Base-by-base conservation (phyloP, 2,888 invertebrate genomes). In the Drosophila seclusa region DNA sequence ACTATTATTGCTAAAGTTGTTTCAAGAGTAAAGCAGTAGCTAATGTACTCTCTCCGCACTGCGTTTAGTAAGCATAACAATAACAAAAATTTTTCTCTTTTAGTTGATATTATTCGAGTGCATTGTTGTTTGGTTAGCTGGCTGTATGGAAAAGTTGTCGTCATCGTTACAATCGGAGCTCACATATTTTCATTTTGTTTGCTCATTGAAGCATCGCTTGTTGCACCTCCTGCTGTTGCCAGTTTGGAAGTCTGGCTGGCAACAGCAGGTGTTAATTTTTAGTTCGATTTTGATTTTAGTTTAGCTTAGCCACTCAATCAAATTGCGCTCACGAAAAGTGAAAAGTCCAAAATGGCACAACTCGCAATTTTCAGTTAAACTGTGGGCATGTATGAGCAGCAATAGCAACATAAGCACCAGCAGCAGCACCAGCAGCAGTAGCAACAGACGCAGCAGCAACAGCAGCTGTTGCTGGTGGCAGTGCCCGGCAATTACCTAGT, bases 401-500 rank as follows among this genome's bases (percentile, higher is more conserved):
- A 66, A 65, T 32, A 38, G 40, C 61, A 52, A 71, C 54, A 58
- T 52, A 31, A 42, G 48, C 11, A 38, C 24, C 13, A 32, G 36
- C 21, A 53, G 32, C 32, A 38, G 53, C 2, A 48, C 32, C 60
- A 50, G 4, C 16, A 36, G 52, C 50, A 60, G 40, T 32, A 50
- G 29, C 49, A 65, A 60, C 52, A 58, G 66, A 59, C 64, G 62
- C 29, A 61, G 42, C 27, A 58, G 62, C 10, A 52, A 32, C 29
- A 54, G 68, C 13, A 68, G 68, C 24, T 66, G 66, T 27, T 67
- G 61, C 53, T 67, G 40, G 73, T 72, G 68, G 74, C 78, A 81
- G 80, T 75, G 80, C 83, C 75, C 82, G 76, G 85, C 86, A 87
- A 87, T 87, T 87, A 87, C 86, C 90, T 90, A 87, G 73, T 87